Base-by-base conservation (phyloP, 2,113 vertebrate species). In the Petroica traversi region DNA sequence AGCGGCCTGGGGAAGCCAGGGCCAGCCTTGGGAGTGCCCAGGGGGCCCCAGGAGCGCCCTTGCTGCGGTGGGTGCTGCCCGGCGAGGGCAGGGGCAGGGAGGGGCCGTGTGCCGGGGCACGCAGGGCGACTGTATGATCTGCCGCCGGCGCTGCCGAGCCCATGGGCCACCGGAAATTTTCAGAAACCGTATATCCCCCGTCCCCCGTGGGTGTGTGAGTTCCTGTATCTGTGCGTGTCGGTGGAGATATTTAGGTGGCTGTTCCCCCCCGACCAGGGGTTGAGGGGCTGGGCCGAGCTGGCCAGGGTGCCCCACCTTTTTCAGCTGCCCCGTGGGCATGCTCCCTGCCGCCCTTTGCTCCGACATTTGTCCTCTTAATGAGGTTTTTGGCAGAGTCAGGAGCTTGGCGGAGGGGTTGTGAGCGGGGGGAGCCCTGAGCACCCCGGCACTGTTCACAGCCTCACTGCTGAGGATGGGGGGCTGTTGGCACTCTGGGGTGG, bases 101-200 rank as follows among this genome's bases (percentile, higher is more conserved):
- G 66, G 38, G 38, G 40, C 64, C 2, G 1, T 2, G 4, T 61
- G 73, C 52, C 13, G 4, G 5, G 43, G 49, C 77, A 57, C 83
- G 67, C 94, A 95, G 95, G 84, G 94, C 51, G 67, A 95, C 94
- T 95, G 90, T 97, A 95, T 96, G 96, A 93, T 94, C 76, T 57
- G 85, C 96, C 6, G 19, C 64, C 5, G 25, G 54, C 4, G 2
- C 83, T 68, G 73, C 85, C 9, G 19, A 63, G 72, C 85, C 86
- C 88, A 14, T 0, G 14, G 73, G 91, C 84, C 81, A 19, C 88
- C 51, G 90, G 85, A 61, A 26, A 88, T 97, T 95, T 97, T 97
- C 97, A 97, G 97, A 97, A 97, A 97, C 97, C 96, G 31, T 96
- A 97, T 97, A 45, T 92, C 52, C 88, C 88, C 52, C 8, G 26